Percentiles rank a stretch among this genome's conserved stretches.
These are phyloP conservation scores for Oreochromis niloticus DNA, from an alignment of 2,113 vertebrate species.

Conservation along the genomic window DNA sequence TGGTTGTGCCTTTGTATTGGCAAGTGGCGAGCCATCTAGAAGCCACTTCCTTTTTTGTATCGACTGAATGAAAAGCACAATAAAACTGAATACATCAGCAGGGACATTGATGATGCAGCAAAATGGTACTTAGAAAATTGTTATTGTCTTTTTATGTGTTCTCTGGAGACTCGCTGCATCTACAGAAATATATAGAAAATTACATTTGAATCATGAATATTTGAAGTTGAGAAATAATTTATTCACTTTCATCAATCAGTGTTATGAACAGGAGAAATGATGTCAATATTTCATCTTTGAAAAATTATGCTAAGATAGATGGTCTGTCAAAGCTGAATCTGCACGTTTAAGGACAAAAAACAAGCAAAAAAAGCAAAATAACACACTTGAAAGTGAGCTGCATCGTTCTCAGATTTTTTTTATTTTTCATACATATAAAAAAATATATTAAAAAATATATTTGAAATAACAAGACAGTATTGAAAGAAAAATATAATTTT, in stretches of 20 bases:
- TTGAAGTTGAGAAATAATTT: conserved; percentile 47
- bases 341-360: conserved; percentile 7
- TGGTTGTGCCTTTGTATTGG: conserved; percentile 45
- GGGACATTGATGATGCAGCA: conserved; percentile 61
- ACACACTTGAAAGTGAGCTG: not conserved
- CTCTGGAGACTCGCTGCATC: conserved; percentile 30
- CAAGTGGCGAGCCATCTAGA: conserved; percentile 52
- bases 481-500: not conserved
- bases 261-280: conserved; percentile 25
- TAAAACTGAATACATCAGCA: conserved; percentile 56
- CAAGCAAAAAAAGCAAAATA: not conserved
- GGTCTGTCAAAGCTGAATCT: conserved; percentile 29
- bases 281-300: conserved; percentile 44
- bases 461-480: not conserved
- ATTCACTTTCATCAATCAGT: conserved; percentile 40
- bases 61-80: conserved; percentile 60
- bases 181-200: conserved; percentile 36
- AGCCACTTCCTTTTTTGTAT: conserved; percentile 56
- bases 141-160: conserved; percentile 57
- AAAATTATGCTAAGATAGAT: conserved; percentile 8
- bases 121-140: conserved; percentile 58
- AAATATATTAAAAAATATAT: not conserved
- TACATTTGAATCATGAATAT: conserved; percentile 52
- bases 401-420: not conserved
- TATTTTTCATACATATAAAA: not conserved